Percentiles rank a stretch among this genome's conserved stretches.
These are phyloP conservation scores for Sebastes fasciatus DNA, from an alignment of 2,113 vertebrate species.

Conservation along the genomic window DNA sequence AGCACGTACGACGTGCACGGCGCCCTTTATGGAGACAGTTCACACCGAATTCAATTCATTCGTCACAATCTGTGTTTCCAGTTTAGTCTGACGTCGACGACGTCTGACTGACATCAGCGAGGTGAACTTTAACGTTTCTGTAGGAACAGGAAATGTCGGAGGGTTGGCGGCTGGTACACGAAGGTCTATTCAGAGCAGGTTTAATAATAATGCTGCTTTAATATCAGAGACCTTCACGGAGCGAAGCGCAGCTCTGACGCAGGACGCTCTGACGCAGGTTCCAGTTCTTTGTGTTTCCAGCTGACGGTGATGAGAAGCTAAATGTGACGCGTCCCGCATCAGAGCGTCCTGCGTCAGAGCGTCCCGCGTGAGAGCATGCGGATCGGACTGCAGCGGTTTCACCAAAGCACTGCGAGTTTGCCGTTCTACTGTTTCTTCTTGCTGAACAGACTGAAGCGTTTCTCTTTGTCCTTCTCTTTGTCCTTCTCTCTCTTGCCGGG, in stretches of 20 bases:
- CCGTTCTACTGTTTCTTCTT: constrained; percentile 93
- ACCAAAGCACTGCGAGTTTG: constrained; percentile 18
- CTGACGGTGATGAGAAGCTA: constrained; percentile 7
- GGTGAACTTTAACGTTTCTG: not conserved
- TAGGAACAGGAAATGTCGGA: not conserved
- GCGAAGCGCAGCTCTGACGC: too few relatives aligned
- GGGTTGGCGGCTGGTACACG: not conserved
- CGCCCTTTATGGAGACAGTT: too few relatives aligned
- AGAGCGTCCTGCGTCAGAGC: not conserved
- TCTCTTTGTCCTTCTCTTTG: constrained; percentile 95
- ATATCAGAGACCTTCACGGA: too few relatives aligned
- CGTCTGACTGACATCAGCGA: too few relatives aligned
- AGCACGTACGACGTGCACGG: too few relatives aligned
- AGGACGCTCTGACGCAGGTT: constrained; percentile 22
- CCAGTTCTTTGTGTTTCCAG: constrained; percentile 2
- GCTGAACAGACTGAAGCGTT: constrained; percentile 97
- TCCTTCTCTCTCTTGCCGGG: constrained; percentile 95
- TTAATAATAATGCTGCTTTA: too few relatives aligned
- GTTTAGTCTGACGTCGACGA: too few relatives aligned
- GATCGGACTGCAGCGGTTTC: constrained; percentile 2
- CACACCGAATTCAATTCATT: too few relatives aligned
- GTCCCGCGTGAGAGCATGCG: not conserved
- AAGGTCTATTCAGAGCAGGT: not conserved
- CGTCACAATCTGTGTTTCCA: too few relatives aligned
- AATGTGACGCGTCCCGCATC: too few relatives aligned